Percentiles rank a stretch among this genome's conserved stretches.
Evolutionary conservation across 1,140 invertebrate genomes (phyloP).

Genomic region (Bombus balteatus): DNA sequence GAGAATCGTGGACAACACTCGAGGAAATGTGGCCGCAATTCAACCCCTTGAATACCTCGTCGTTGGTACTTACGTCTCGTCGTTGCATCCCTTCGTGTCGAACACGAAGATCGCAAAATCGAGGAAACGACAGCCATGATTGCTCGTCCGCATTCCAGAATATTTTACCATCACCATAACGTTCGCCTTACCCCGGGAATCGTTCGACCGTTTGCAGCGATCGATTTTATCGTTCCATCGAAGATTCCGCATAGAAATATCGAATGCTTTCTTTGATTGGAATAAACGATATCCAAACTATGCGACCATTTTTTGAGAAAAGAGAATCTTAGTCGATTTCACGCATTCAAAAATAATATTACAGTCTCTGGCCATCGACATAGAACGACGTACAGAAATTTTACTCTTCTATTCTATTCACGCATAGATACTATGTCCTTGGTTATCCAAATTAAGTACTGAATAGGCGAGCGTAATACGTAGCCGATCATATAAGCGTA

Average conservation of each 20-base stretch:
- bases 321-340: neutral
- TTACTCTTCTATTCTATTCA: no score
- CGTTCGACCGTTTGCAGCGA: neutral
- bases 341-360: no score
- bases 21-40: conserved; percentile 64
- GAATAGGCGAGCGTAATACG: no score
- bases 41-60: conserved; percentile 64
- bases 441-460: no score
- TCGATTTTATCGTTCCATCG: neutral
- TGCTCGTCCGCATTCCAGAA: conserved; percentile 67
- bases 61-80: conserved; percentile 49
- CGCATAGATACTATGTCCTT: rapidly evolving
- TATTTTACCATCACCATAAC: conserved; percentile 44
- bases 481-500: no score
- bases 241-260: neutral
- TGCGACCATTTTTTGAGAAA: no score
- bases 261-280: neutral
- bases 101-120: conserved; percentile 39
- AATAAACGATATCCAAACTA: neutral
- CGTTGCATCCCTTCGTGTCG: conserved; percentile 40
- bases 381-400: no score
- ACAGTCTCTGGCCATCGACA: no score
- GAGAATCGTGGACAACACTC: conserved; percentile 66
- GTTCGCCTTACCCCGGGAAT: neutral
- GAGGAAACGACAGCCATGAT: conserved; percentile 63